Evolutionary conservation across 2,113 vertebrate genomes (phyloP).

Genomic region (Embiotoca jacksoni): DNA sequence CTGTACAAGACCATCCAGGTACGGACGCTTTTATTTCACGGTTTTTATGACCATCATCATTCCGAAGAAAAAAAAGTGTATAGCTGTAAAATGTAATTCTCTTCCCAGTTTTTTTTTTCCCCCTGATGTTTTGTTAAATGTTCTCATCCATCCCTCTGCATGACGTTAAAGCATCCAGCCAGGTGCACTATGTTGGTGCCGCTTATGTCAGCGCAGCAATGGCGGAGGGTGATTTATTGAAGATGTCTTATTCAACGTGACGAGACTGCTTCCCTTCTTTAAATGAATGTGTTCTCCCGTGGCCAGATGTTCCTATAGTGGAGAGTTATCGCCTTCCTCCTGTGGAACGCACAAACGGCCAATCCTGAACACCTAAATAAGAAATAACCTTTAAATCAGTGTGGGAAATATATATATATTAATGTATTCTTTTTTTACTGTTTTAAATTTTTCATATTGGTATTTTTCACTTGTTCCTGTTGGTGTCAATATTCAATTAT

Average conservation of each 20-base stretch:
- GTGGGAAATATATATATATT: neutral
- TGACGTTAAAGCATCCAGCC: constrained; percentile 38
- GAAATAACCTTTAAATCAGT: constrained; percentile 24
- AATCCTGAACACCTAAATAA: constrained; percentile 43
- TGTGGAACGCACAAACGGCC: constrained; percentile 13
- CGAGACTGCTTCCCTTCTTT: constrained; percentile 49
- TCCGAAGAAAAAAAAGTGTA: neutral
- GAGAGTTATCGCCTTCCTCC: constrained; percentile 36
- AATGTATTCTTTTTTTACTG: neutral
- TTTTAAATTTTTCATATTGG: neutral
- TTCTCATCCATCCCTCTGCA: constrained; percentile 9
- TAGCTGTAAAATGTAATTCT: neutral
- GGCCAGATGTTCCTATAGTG: constrained; percentile 60
- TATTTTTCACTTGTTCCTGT: neutral
- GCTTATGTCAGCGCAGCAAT: constrained; percentile 36
- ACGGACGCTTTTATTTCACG: constrained; percentile 13
- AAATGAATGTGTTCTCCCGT: constrained; percentile 54
- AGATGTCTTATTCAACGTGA: constrained; percentile 49
- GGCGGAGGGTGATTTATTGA: constrained; percentile 51
- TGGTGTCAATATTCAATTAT: no score
- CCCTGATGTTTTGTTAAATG: neutral
- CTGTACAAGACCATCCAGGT: constrained; percentile 93
- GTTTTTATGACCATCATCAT: neutral
- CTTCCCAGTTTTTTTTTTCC: neutral
- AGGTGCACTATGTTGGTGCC: constrained; percentile 5